Conservation (phyloP, 2,113 vertebrate species). For the Blennius ocellaris region DNA sequence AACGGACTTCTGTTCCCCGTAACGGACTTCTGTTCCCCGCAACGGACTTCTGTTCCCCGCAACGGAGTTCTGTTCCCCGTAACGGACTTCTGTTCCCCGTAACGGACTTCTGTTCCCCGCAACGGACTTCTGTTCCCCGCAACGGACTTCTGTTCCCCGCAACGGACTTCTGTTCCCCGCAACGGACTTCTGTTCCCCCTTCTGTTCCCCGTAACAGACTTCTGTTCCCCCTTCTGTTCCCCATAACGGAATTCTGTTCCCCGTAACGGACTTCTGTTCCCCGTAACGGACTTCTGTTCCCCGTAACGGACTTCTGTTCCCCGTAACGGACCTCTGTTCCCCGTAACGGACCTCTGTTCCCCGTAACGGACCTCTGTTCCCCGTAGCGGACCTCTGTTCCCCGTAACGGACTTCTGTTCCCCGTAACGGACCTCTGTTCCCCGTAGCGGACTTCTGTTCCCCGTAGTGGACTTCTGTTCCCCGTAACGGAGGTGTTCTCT, state of each 20-base stretch:
- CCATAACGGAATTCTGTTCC: not conserved
- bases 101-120: slow-evolving; percentile 1
- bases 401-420: not conserved
- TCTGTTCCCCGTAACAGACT: not conserved
- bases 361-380: not conserved
- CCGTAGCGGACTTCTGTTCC: not conserved
- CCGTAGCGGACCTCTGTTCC: not conserved
- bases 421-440: not conserved
- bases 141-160: slow-evolving; percentile 1
- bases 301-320: not conserved
- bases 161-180: not conserved
- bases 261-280: not conserved
- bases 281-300: not conserved
- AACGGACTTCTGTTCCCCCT: not conserved
- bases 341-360: not conserved
- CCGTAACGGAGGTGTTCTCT: not conserved
- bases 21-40: slow-evolving; percentile 1
- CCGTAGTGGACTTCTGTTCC: not conserved
- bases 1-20: not conserved
- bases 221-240: not conserved
- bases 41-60: not conserved
- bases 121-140: not conserved
- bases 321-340: not conserved
- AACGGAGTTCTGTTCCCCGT: slow-evolving; percentile 3
- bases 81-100: not conserved